Base-by-base conservation (phyloP, 2,888 invertebrate species). In the Pristionchus japonicus region DNA sequence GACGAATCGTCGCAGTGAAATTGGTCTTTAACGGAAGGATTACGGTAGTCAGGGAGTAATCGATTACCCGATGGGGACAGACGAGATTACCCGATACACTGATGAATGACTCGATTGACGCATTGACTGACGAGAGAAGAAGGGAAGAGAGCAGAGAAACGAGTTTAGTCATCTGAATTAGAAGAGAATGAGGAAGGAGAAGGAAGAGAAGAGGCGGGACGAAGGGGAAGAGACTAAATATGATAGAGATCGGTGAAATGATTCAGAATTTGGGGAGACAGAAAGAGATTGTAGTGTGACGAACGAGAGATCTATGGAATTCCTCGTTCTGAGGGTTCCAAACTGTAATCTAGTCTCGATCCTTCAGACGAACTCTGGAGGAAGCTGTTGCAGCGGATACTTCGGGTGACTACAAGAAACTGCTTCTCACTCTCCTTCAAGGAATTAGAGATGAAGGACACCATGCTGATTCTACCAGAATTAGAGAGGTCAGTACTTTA, bases 281-380 rank as follows among this genome's bases (percentile, higher is more conserved):
- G 20, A 67, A 4, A 67, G 23, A 34, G 13, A 67, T 34, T 67
- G 13, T 27, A 67, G 31, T 67, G 67, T 31, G 27, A 34, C 31
- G 23, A 34, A 67, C 67, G 52, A 52, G n/a, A 77, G 77, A 77
- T 31, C 34, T 31, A 34, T 40, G 40, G 37, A 15, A 37, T 74
- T 23, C 9, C 15, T 31, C 1, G 9, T 34, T n/a, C n/a, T n/a
- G 74, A 77, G 3, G 13, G 20, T 23, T 23, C 15, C 11, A 9
- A 17, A 40, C 37, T 13, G 11, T 11, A 20, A 82, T 4, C 2
- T 6, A 77, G 40, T 0, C 4, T 31, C 77, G 31, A 67, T 67
- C 7, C 37, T 86, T 34, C 88, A 88, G 86, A 15, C 89, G 90
- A 57, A 89, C 88, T 0, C 87, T 92, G 31, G 92, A 92, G 37